phyloP scores from a whole-genome alignment of 2,888 invertebrate species.

The Drosophila infuscata region DNA sequence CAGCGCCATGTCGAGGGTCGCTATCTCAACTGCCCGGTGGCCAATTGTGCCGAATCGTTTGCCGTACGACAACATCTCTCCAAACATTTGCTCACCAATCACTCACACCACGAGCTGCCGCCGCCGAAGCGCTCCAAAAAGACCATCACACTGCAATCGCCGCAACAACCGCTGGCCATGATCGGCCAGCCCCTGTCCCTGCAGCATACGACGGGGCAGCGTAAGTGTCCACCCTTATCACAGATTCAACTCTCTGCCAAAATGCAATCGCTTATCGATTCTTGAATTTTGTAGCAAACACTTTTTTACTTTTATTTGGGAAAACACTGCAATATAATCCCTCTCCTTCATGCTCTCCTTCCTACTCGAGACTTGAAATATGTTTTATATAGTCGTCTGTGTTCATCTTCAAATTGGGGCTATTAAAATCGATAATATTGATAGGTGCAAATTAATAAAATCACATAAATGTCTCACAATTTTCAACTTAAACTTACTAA shows the following conservation, averaged over 20 bases:
- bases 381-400: not conserved
- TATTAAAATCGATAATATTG: not conserved
- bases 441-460: not conserved
- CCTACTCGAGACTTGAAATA: not conserved
- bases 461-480: not conserved
- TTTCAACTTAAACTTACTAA: not conserved
- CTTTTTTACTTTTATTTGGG: not conserved
- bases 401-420: not conserved
- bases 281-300: not conserved
- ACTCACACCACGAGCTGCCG: constrained; percentile 85
- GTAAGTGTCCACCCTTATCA: constrained; percentile 67
- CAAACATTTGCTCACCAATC: constrained; percentile 85
- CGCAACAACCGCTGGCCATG: constrained; percentile 84
- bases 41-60: constrained; percentile 85
- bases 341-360: not conserved
- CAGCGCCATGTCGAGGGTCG: constrained; percentile 85
- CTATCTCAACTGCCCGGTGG: constrained; percentile 84
- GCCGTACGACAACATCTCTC: constrained; percentile 85
- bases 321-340: not conserved
- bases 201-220: constrained; percentile 84
- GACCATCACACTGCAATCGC: constrained; percentile 78
- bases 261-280: not conserved
- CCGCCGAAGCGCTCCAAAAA: constrained; percentile 85
- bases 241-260: not conserved
- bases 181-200: constrained; percentile 84